phyloP scores from a whole-genome alignment of 2,888 invertebrate species.

The Andrena bucephala region DNA sequence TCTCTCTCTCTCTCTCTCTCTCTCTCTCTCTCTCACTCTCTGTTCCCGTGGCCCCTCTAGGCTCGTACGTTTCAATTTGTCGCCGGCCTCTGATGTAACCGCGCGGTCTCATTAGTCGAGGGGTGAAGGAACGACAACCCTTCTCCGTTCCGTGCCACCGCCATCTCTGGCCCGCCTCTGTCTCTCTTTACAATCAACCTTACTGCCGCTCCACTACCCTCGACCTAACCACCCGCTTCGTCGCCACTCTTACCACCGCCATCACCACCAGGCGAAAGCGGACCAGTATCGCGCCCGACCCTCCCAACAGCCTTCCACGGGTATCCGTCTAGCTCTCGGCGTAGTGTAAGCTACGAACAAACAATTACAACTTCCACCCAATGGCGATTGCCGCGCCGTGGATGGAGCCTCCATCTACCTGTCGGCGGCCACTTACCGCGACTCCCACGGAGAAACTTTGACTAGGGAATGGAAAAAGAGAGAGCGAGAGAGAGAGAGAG shows the following conservation, averaged over 20 bases:
- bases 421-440: conserved; percentile 68
- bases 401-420: conserved; percentile 76
- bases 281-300: conserved; percentile 3
- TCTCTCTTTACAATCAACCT: conserved; percentile 81
- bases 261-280: conserved; percentile 25
- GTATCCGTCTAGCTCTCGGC: conserved; percentile 64
- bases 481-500: not conserved
- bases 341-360: conserved; percentile 76
- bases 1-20: conserved; percentile 35
- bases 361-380: conserved; percentile 76
- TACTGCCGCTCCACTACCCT: conserved; percentile 75
- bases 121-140: conserved; percentile 72
- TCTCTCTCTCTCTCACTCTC: conserved; percentile 26
- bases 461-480: conserved; percentile 22
- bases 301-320: conserved; percentile 27
- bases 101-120: conserved; percentile 83
- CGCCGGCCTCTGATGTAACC: conserved; percentile 83
- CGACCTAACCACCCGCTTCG: conserved; percentile 67
- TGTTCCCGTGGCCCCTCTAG: conserved; percentile 76
- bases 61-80: conserved; percentile 84
- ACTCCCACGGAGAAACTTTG: conserved; percentile 69
- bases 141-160: conserved; percentile 60
- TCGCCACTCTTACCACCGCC: conserved; percentile 45
- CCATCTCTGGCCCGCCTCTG: conserved; percentile 56
- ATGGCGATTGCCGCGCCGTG: conserved; percentile 77